Conservation (phyloP, 2,888 invertebrate species). For the Drosophila hamatofila region DNA sequence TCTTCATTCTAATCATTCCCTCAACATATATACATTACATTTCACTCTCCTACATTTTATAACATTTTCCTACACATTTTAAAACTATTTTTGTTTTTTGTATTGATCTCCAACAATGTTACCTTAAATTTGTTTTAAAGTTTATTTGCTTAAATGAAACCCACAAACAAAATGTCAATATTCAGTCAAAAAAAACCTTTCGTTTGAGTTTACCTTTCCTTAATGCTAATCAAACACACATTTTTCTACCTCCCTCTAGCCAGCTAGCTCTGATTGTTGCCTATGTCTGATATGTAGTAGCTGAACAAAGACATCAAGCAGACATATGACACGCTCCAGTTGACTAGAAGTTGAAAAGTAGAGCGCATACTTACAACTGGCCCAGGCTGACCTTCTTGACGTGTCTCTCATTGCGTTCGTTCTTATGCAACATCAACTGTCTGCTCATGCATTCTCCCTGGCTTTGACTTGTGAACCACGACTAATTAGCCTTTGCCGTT, state of each 20-base stretch:
- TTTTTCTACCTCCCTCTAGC: neutral
- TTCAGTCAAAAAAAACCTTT: no score
- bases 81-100: no score
- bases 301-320: neutral
- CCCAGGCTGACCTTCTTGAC: constrained; percentile 38
- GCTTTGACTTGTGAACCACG: constrained; percentile 71
- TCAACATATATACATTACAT: no score
- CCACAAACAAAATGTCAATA: no score
- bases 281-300: neutral
- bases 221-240: neutral
- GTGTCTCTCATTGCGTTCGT: constrained; percentile 20
- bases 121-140: no score
- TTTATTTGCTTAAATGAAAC: no score
- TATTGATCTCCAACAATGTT: no score
- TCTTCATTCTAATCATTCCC: no score
- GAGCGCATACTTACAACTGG: constrained; percentile 2
- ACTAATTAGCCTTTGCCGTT: constrained; percentile 70
- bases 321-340: constrained; percentile 12
- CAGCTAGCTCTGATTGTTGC: neutral
- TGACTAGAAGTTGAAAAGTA: constrained; percentile 32
- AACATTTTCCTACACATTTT: no score
- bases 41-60: no score
- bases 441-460: constrained; percentile 34
- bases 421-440: constrained; percentile 9
- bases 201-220: no score